phyloP scores from a whole-genome alignment of 35 echinoderm and acorn worm genomes.

The Ptychodera flava region DNA sequence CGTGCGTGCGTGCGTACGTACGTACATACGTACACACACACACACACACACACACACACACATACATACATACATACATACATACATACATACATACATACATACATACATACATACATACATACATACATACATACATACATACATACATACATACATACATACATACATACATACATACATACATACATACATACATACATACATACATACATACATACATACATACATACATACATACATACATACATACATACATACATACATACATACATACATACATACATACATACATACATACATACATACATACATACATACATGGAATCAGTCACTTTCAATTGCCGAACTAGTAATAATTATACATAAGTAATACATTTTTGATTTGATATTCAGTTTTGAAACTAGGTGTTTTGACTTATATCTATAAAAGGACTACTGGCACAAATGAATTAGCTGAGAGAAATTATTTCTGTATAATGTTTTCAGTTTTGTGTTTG shows the following conservation, averaged over 20 bases:
- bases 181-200: neutral
- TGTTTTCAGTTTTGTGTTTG: too few species aligned
- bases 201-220: neutral
- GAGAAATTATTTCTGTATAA: too few species aligned
- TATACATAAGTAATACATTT: too few species aligned
- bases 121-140: conserved; percentile 2
- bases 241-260: neutral
- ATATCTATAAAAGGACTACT: too few species aligned
- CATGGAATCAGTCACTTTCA: neutral
- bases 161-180: conserved; percentile 2
- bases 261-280: conserved; percentile 2
- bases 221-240: neutral
- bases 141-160: neutral
- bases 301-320: conserved; percentile 2
- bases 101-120: neutral
- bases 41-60: neutral
- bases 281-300: conserved; percentile 2
- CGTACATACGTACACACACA: neutral
- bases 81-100: neutral
- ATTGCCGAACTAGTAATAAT: too few species aligned
- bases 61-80: neutral
- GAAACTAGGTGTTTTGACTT: too few species aligned
- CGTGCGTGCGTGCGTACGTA: neutral
- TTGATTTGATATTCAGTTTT: too few species aligned
- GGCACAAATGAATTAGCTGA: too few species aligned